phyloP scores from a whole-genome alignment of 2,797 vertebrate genomes.

The Lithobates sylvaticus region DNA sequence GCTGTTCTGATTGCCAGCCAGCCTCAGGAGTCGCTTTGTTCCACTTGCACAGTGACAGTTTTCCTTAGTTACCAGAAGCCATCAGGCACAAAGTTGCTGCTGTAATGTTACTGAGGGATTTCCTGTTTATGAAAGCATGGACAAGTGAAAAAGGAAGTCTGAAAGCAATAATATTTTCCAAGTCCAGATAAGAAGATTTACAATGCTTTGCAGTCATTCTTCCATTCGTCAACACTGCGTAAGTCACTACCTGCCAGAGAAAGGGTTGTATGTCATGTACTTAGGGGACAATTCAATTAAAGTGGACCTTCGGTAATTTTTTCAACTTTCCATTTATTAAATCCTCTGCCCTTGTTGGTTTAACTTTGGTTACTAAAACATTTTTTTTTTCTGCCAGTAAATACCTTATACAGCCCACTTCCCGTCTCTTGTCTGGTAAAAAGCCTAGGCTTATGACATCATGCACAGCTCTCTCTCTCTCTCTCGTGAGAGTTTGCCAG shows the following conservation, averaged over 20 bases:
- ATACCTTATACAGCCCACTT: too few species aligned
- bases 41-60: neutral
- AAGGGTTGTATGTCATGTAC: neutral
- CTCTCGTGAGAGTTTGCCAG: too few species aligned
- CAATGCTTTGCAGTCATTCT: constrained; percentile 8
- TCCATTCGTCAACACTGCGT: neutral
- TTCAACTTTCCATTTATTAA: too few species aligned
- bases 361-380: too few species aligned
- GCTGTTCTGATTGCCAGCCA: neutral
- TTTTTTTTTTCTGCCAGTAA: too few species aligned
- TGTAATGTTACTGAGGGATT: constrained; percentile 45
- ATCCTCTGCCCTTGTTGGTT: too few species aligned
- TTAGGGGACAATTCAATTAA: too few species aligned
- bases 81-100: constrained; percentile 11
- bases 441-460: too few species aligned
- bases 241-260: neutral
- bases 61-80: constrained; percentile 8
- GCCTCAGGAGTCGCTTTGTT: neutral
- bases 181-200: neutral
- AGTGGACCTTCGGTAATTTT: too few species aligned
- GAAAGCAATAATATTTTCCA: constrained; percentile 1
- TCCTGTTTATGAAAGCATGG: constrained; percentile 51
- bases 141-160: constrained; percentile 25
- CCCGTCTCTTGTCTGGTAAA: too few species aligned
- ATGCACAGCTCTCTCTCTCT: too few species aligned